phyloP scores from a whole-genome alignment of 2,113 vertebrate genomes.

The Ictalurus punctatus region DNA sequence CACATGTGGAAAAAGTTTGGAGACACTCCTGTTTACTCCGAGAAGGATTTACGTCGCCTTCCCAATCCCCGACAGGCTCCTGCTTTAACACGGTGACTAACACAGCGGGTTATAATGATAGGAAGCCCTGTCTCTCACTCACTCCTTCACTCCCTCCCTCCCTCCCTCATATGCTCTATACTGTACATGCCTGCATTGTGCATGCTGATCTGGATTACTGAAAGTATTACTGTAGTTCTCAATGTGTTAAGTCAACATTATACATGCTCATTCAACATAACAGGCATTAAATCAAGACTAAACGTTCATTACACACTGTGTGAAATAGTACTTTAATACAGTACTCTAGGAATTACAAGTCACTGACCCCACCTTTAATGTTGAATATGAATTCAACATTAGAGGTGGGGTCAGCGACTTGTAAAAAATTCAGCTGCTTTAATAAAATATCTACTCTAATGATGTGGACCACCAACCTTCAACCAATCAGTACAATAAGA shows the following conservation, averaged over 20 bases:
- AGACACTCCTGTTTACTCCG: background rate
- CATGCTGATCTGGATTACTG: background rate
- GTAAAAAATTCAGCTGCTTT: background rate
- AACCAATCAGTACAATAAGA: background rate
- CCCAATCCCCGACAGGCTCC: background rate
- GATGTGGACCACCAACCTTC: background rate
- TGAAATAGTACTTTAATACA: background rate
- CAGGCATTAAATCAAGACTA: background rate
- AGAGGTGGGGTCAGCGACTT: background rate
- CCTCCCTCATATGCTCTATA: background rate
- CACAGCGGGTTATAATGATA: conserved; percentile 3
- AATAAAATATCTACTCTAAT: background rate
- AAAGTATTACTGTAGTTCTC: background rate
- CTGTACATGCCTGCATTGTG: background rate
- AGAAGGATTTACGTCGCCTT: background rate
- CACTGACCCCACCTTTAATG: too few species aligned
- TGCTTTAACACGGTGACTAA: background rate
- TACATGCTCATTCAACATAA: background rate
- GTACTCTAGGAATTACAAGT: background rate
- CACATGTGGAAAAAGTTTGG: conserved; percentile 7
- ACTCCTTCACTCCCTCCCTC: background rate
- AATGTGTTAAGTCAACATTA: background rate
- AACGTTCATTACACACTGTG: background rate
- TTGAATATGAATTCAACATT: background rate
- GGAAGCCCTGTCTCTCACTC: background rate